Evolutionary conservation across 2,888 invertebrate species (phyloP).

Genomic region (Trilocha varians): DNA sequence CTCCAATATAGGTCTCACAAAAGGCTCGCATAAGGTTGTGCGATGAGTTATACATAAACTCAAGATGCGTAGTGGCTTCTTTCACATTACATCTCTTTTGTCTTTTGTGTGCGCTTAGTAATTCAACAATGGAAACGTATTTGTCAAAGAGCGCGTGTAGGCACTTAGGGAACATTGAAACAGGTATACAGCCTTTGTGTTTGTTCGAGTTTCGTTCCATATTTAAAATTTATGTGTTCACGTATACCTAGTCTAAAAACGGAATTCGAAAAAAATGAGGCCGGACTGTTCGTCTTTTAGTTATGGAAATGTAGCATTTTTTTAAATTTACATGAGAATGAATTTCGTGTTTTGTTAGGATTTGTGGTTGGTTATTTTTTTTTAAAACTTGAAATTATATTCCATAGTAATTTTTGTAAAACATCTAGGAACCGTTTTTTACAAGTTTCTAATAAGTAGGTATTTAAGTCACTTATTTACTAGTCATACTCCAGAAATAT

Average conservation of each 20-base stretch:
- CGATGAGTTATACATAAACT: slow-evolving; percentile 16
- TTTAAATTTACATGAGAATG: slow-evolving; percentile 37
- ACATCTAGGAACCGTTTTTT: too few relatives aligned
- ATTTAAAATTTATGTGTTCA: slow-evolving; percentile 55
- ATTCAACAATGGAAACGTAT: slow-evolving; percentile 53
- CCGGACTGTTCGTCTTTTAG: slow-evolving; percentile 26
- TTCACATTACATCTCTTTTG: slow-evolving; percentile 43
- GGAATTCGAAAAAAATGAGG: slow-evolving; percentile 37
- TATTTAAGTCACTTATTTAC: too few relatives aligned
- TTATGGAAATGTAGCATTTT: slow-evolving; percentile 40
- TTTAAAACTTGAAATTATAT: too few relatives aligned
- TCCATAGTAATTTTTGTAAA: too few relatives aligned
- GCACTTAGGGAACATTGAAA: slow-evolving; percentile 48
- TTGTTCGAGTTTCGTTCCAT: slow-evolving; percentile 47
- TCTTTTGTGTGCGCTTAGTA: slow-evolving; percentile 39
- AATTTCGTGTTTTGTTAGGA: slow-evolving; percentile 10
- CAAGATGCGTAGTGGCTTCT: slow-evolving; percentile 30
- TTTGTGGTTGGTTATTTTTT: slow-evolving; percentile 10
- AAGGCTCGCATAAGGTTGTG: slow-evolving; percentile 7
- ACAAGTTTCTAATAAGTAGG: too few relatives aligned
- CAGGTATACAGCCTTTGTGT: slow-evolving; percentile 44
- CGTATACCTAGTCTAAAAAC: slow-evolving; percentile 42
- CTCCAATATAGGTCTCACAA: not conserved
- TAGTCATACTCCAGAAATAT: too few relatives aligned
- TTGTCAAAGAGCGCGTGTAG: slow-evolving; percentile 50